Evolutionary conservation across 2,113 vertebrate species (phyloP), one percentile per base, ranked within the genome.

Genomic region (Electrona antarctica): DNA sequence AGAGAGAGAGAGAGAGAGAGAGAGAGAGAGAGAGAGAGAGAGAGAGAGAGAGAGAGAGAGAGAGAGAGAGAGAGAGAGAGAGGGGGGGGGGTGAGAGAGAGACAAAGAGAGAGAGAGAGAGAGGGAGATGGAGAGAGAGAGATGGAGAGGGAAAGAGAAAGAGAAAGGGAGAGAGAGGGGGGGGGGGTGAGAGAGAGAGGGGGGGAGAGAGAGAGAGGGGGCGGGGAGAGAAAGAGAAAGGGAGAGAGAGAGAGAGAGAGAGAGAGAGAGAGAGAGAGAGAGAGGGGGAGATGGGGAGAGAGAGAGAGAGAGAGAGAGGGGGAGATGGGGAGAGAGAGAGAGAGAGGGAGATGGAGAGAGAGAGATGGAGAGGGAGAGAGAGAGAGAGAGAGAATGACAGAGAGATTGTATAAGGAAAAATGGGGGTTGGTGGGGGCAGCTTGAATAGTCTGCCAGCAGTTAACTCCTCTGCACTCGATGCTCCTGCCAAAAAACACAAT

Each of bases 381-480:
- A 64, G 60, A 55, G 66, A 21, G 60, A 48, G 28, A 62, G 69
- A 54, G 66, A 15, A 66, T 47, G 69, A 51, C 70, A 14, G 77
- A 52, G 73, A 55, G 64, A 74, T 52, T 54, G 49, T 67, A 50
- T 60, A 51, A 13, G 74, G 52, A 70, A 51, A 73, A 51, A 63
- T 65, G 14, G 46, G 77, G 67, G 59, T 69, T 74, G 79, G 72
- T 77, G 79, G 79, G 81, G 70, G 65, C 7, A 41, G 69, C 84
- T 86, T 92, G 88, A 90, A 79, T 90, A 88, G 92, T 90, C 90
- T 93, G 90, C 91, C 86, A 74, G 79, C 41, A 60, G 68, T 71
- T 41, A 68, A 78, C 79, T 69, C 82, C 80, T 82, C 79, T 54
- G 86, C 77, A 71, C 63, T 79, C 60, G 71, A 85, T 76, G 83